Evolutionary conservation across 2,888 invertebrate species (phyloP), one percentile per base, ranked within the genome.

Genomic region (Neria commutata): DNA sequence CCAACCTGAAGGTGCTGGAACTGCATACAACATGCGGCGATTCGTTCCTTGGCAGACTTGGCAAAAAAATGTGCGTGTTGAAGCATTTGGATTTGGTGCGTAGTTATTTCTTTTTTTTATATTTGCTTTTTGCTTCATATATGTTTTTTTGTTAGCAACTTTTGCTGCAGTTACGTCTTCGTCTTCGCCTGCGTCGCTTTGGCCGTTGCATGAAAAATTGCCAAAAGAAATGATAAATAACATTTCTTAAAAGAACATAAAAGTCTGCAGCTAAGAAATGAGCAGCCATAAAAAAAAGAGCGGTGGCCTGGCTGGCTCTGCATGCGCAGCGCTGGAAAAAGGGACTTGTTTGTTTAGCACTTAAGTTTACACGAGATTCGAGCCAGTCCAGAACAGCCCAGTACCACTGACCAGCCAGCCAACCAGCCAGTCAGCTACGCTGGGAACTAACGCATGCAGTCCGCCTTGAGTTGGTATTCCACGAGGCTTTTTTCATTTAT

Each of bases 181-280:
- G 57, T 60, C 56, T 57, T 19, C 23, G 24, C 23, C 21, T 56
- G 57, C 59, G 42, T 65, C 26, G n/a, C 26, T 25, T 25, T 62
- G 69, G 65, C 67, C 66, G 67, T 61, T 19, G 29, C n/a, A 72
- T 77, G 76, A 78, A 71, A 77, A 78, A 77, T 77, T 75, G 69
- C 72, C 61, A 59, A 51, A 58, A 33, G 60, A 58, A 75, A 77
- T 77, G 77, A 77, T 77, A 78, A 77, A 77, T 78, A 75, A 76
- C 65, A 65, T 64, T 70, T 65, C 72, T 66, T 68, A 67, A 71
- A 67, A 63, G 66, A 67, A 70, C 67, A 69, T 70, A 68, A 70
- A 67, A 64, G 59, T 66, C 67, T 60, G 57, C 46, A 33, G 49
- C 55, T 48, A 52, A 62, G 58, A 59, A 62, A 64, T 67, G 66